These are phyloP conservation scores for Achlya flavicornis DNA, from an alignment of 2,888 invertebrate genomes.

Conservation along the genomic window DNA sequence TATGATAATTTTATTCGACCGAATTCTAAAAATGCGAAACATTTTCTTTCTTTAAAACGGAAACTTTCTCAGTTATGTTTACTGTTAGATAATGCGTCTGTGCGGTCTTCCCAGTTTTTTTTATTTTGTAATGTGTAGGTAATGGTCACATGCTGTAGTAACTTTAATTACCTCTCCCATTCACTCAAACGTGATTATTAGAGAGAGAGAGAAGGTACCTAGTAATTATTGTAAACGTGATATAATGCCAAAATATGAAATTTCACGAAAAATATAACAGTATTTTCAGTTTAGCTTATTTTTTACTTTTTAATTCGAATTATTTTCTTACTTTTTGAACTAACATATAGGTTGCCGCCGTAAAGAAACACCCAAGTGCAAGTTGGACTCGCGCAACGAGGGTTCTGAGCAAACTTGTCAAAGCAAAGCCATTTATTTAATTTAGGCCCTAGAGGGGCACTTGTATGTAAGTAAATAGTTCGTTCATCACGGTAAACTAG, in stretches of 20 bases:
- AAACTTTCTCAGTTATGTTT: conserved; percentile 8
- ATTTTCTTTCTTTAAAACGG: conserved; percentile 1
- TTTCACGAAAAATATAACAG: too few species aligned
- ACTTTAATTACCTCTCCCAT: conserved; percentile 10
- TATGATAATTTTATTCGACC: conserved; percentile 9
- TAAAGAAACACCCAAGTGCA: too few species aligned
- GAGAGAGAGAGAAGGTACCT: neutral
- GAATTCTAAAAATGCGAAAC: conserved; percentile 5
- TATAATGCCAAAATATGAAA: neutral
- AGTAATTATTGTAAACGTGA: neutral
- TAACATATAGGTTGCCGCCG: too few species aligned
- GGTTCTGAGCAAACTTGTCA: too few species aligned
- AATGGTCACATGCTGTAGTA: neutral
- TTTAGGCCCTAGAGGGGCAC: too few species aligned
- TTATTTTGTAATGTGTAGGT: neutral
- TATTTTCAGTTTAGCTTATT: too few species aligned
- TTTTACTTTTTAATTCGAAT: neutral
- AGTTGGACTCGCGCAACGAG: too few species aligned
- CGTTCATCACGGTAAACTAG: too few species aligned
- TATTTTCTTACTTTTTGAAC: too few species aligned
- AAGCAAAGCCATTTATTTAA: too few species aligned
- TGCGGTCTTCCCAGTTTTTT: conserved; percentile 10
- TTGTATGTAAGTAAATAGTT: too few species aligned
- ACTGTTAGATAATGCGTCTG: conserved; percentile 9
- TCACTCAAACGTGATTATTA: conserved; percentile 5